Base-by-base conservation (phyloP, 2,797 vertebrate species). In the Calcarius lapponicus region DNA sequence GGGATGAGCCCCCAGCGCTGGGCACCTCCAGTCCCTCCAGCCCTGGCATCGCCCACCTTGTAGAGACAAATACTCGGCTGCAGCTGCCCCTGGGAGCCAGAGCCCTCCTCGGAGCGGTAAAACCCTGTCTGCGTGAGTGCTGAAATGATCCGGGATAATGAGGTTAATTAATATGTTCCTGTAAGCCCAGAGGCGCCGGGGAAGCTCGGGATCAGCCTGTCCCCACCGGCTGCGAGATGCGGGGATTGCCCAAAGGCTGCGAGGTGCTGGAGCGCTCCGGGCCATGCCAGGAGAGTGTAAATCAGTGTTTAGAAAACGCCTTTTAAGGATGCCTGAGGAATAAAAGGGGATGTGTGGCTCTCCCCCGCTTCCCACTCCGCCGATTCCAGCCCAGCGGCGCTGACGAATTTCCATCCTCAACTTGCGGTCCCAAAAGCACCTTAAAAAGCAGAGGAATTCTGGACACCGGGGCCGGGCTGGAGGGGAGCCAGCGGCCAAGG, bases 361-460 rank as follows among this genome's bases (percentile, higher is more conserved):
- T 84, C 40, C 81, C 40, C 89, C 47, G 48, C 75, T 57, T 80
- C 81, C 58, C 40, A 50, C 84, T 75, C 57, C 56, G 28, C 56
- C 50, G 17, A 21, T 66, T 32, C 48, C 56, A 40, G 38, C 64
- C 75, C 72, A 36, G 78, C 3, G 3, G 38, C 51, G 88, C 91
- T 96, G 97, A 97, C 94, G 97, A 97, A 97, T 97, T 70, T 17
- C 94, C 24, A 10, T 42, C 83, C 95, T 67, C 91, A 82, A 73
- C 94, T 90, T 66, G 17, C n/a, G 3, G 40, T 54, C 65, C 29
- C 73, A 70, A 7, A 34, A 54, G 40, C 40, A 0, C 83, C 64
- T 69, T 86, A 86, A 78, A 86, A 70, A 86, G 83, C 73, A 54
- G 73, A 78, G 65, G 48, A 56, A 70, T 70, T 21, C 65, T 31